These are phyloP conservation scores for Tethya wilhelma DNA, from an alignment of 37 sponge, comb jelly and placozoan species.

Conservation along the genomic window DNA sequence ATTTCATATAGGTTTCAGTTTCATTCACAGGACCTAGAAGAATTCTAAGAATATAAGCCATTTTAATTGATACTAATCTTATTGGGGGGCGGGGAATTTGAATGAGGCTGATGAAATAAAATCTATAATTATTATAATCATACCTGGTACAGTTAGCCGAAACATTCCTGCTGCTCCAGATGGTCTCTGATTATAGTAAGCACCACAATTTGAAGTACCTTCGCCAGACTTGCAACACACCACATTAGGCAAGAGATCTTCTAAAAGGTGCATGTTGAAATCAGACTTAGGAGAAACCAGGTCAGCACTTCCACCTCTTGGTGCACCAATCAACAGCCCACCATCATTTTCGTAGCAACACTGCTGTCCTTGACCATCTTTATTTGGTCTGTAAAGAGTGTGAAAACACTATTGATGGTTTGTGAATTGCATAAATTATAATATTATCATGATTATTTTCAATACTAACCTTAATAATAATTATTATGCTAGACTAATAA, in stretches of 20 bases:
- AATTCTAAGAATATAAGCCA: no score
- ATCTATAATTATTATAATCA: no score
- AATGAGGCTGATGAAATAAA: no score
- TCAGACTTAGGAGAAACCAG: conserved; percentile 3
- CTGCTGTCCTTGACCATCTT: conserved; percentile 21
- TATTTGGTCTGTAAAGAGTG: background rate
- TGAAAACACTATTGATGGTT: no score
- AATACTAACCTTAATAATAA: no score
- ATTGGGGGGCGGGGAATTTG: no score
- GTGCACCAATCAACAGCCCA: background rate
- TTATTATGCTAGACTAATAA: no score
- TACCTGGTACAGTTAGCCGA: conserved; percentile 36
- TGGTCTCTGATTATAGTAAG: conserved; percentile 33
- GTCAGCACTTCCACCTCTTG: conserved; percentile 49
- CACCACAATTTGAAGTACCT: conserved; percentile 3
- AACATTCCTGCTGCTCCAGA: conserved; percentile 15
- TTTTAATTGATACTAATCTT: no score
- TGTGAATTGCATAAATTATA: no score
- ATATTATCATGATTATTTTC: no score
- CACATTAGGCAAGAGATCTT: conserved; percentile 33
- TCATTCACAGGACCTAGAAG: no score
- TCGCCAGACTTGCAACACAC: conserved; percentile 29
- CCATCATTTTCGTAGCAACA: conserved; percentile 43
- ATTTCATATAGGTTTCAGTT: no score
- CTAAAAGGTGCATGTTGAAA: conserved; percentile 4